Evolutionary conservation across 2,797 vertebrate species (phyloP).

Genomic region (Otolemur crassicaudatus): DNA sequence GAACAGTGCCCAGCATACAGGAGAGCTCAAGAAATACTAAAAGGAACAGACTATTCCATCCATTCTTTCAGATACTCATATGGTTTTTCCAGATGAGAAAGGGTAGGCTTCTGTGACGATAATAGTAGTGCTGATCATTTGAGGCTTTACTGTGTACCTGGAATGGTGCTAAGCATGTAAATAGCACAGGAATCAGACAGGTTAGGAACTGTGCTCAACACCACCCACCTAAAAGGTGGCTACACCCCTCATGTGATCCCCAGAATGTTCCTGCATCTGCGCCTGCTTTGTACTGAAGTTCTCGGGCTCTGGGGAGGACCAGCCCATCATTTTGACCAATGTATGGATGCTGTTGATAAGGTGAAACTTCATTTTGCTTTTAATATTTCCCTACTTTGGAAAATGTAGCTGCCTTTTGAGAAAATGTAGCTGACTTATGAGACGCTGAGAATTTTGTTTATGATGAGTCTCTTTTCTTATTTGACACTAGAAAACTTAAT

Average conservation of each 20-base stretch:
- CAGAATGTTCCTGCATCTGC: background rate
- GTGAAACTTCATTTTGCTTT: background rate
- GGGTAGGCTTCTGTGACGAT: background rate
- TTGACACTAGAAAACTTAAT: background rate
- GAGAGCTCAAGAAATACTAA: background rate
- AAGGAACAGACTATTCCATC: background rate
- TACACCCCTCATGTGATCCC: fast-evolving
- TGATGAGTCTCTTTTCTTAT: background rate
- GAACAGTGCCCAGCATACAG: background rate
- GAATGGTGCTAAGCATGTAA: background rate
- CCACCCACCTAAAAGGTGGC: background rate
- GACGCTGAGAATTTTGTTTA: background rate
- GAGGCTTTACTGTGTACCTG: background rate
- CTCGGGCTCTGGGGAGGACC: background rate
- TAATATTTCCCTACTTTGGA: background rate
- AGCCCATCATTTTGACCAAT: background rate
- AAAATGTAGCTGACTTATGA: background rate
- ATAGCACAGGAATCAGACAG: background rate
- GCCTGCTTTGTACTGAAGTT: background rate
- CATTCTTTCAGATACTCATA: background rate
- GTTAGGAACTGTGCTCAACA: background rate
- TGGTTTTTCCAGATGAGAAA: background rate
- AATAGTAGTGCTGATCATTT: background rate
- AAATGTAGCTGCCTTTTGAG: background rate
- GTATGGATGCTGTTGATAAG: background rate